Evolutionary conservation across 2,888 invertebrate species (phyloP).

Genomic region (Drosophila atroscutellata): DNA sequence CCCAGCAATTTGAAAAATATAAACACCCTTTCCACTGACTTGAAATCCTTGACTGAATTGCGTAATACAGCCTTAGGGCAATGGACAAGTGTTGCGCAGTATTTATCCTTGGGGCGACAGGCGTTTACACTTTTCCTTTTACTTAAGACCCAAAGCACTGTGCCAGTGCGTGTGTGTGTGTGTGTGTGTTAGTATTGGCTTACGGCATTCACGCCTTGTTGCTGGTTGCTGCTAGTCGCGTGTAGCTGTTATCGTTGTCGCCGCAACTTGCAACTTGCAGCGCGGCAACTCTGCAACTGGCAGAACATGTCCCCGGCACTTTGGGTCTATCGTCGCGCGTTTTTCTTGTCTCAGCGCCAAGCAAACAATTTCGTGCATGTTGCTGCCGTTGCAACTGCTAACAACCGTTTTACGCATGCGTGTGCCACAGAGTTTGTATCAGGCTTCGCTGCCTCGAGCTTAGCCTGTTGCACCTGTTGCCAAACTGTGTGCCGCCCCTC

Average conservation of each 20-base stretch:
- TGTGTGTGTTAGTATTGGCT: conserved; percentile 35
- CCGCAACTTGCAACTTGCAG: conserved; percentile 31
- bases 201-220: conserved; percentile 77
- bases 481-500: conserved; percentile 25
- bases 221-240: conserved; percentile 46
- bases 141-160: conserved; percentile 31
- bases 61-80: conserved; percentile 5
- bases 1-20: background rate
- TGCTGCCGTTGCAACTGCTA: conserved; percentile 62
- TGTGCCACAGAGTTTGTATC: conserved; percentile 58
- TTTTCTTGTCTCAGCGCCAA: conserved; percentile 35
- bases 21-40: background rate
- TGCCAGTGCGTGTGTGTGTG: conserved; percentile 30
- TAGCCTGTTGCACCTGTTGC: conserved; percentile 69
- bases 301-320: conserved; percentile 65
- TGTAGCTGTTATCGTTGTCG: conserved; percentile 70
- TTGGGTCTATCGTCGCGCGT: conserved; percentile 32
- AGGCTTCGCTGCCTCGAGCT: conserved; percentile 18
- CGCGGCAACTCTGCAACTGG: conserved; percentile 54
- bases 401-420: conserved; percentile 80
- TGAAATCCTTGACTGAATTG: conserved; percentile 7
- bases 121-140: conserved; percentile 44
- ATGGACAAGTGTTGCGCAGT: background rate
- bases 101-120: conserved; percentile 7
- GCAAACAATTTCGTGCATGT: conserved; percentile 73